phyloP scores from a whole-genome alignment of 2,888 invertebrate genomes.

The Dione juno region DNA sequence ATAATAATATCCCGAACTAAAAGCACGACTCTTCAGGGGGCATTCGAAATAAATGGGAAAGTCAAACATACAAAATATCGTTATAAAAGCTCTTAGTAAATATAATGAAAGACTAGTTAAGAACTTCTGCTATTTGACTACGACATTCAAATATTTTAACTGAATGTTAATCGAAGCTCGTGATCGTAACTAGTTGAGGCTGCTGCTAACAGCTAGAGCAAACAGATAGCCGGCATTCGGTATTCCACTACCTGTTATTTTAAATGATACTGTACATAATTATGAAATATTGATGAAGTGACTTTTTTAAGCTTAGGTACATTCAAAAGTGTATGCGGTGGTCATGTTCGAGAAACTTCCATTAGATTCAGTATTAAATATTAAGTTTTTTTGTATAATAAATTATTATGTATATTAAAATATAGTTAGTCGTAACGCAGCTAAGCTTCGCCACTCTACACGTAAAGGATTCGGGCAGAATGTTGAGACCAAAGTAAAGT shows the following conservation, averaged over 20 bases:
- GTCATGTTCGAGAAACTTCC: neutral
- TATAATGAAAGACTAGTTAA: conserved; percentile 28
- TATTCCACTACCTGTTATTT: conserved; percentile 58
- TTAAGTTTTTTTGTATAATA: too few relatives aligned
- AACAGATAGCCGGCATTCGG: conserved; percentile 67
- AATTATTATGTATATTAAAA: too few relatives aligned
- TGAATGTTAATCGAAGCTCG: conserved; percentile 54
- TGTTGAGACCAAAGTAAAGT: too few relatives aligned
- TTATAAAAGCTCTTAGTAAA: conserved; percentile 29
- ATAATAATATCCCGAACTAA: neutral
- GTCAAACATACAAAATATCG: conserved; percentile 20
- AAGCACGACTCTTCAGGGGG: conserved; percentile 11
- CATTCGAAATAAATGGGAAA: conserved; percentile 10
- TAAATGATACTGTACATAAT: conserved; percentile 22
- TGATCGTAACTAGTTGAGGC: conserved; percentile 65
- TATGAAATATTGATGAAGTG: conserved; percentile 20
- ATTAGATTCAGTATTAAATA: too few relatives aligned
- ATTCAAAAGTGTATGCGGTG: neutral
- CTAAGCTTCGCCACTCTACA: too few relatives aligned
- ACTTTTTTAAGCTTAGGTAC: neutral
- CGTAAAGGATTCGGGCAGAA: too few relatives aligned
- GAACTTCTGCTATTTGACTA: conserved; percentile 28
- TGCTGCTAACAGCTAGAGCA: conserved; percentile 67
- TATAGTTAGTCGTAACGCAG: too few relatives aligned
- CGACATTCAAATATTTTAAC: conserved; percentile 37